Evolutionary conservation across 2,888 invertebrate genomes (phyloP), one percentile per base, ranked within the genome.

Genomic region (Xylota sylvarum): DNA sequence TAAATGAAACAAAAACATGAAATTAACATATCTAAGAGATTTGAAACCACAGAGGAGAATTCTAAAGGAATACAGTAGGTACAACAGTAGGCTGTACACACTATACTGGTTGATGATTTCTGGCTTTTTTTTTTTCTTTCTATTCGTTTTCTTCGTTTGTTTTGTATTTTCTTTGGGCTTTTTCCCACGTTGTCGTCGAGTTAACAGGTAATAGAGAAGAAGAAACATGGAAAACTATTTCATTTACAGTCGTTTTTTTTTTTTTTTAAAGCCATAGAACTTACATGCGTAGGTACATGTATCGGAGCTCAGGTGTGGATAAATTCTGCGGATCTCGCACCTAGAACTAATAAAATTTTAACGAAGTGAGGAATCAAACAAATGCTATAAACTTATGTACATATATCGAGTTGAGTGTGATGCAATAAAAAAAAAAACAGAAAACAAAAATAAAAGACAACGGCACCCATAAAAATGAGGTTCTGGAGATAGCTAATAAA

Each of bases 1-100:
- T 86, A 86, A 86, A 86, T 82, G 82, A 77, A 78, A 82, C 77
- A 86, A 69, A 70, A 74, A 74, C 80, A 80, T 76, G 30, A 73
- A 73, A 86, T 86, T 86, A 69, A 69, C 86, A 86, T 86, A 82
- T 67, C 77, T 43, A 50, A 62, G 27, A 77, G 65, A 62, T 86
- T 56, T 37, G 27, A 67, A 60, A 62, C 62, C 77, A 80, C 50
- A 35, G 60, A 17, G 48, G 60, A 17, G 48, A 64, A 50, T 60
- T 81, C 46, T 10, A 19, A 60, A 67, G 58, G 56, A 86, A 86
- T 77, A 81, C 85, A 86, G 85, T 81, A 86, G 85, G 77, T 81
- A 76, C 76, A 86, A 81, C 85, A 81, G 81, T 80, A 81, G 81
- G 76, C 85, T 48, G 48, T 65, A 73, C 67, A 85, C 55, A 74